Evolutionary conservation across 2,888 invertebrate genomes (phyloP), one percentile per base, ranked within the genome.

Genomic region (Phengaris arion): DNA sequence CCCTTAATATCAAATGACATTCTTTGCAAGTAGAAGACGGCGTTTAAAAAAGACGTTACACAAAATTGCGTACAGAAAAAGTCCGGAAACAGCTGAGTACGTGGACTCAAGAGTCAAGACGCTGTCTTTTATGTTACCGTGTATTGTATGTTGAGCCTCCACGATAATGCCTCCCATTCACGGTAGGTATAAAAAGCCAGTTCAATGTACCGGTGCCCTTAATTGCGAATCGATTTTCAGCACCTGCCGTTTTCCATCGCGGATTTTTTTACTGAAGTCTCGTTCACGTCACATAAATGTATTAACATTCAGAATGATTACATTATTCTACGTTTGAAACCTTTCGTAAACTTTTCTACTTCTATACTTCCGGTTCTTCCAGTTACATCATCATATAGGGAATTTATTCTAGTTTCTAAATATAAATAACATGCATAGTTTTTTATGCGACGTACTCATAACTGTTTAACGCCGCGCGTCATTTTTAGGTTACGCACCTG

Each of bases 141-240:
- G 64, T 64, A 64, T 64, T 52, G 9, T 52, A 52, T 52, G 10
- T 52, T 64, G 35, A 64, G 64, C 9, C 64, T 64, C 12, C 35
- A 10, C 52, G 52, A 64, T 64, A 64, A 64, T 64, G 35, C 13
- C 64, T 72, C 45, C 72, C 72, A 52, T 70, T 70, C 52, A 70
- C 52, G 22, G 54, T 35, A 15, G 51, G 35, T 35, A 35, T 13
- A 72, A 72, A 77, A 79, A 78, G 78, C 74, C 77, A 75, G 78
- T 77, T 78, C 70, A 70, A 70, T 76, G 76, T 74, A 76, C 76
- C 64, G 77, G 79, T 79, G 78, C 57, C 80, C 81, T 80, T 88
- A 88, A 89, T 87, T 87, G 82, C 83, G 81, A 87, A 89, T 89
- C 88, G 87, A 89, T 89, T 80, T 69, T 57, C 45, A 77, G 81